These are phyloP conservation scores for Mesitornis unicolor DNA, from an alignment of 2,113 vertebrate species.

Conservation along the genomic window DNA sequence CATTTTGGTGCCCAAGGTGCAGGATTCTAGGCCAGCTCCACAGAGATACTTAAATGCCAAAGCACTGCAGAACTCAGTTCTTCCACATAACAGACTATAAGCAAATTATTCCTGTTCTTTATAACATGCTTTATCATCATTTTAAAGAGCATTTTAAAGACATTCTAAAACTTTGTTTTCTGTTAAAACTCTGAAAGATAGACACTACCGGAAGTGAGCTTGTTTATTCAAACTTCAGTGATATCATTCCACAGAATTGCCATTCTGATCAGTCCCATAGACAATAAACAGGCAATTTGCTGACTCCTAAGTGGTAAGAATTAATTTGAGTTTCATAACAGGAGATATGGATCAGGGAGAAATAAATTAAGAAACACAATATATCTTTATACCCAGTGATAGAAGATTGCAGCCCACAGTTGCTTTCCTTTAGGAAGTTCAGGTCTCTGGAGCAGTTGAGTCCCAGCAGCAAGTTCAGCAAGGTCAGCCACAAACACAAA, in stretches of 20 bases:
- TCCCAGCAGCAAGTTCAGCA: neutral
- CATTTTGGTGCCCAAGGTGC: neutral
- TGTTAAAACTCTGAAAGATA: neutral
- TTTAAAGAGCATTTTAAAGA: neutral
- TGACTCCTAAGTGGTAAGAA: neutral
- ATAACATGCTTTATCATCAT: neutral
- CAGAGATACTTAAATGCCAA: neutral
- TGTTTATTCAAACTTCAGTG: neutral
- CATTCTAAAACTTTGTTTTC: neutral
- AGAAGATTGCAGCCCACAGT: neutral
- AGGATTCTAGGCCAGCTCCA: neutral
- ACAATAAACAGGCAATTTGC: neutral
- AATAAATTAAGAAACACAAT: conserved; percentile 9
- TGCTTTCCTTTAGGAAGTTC: neutral
- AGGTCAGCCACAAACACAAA: neutral
- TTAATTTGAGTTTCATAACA: conserved; percentile 15
- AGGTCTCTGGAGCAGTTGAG: neutral
- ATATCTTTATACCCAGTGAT: neutral
- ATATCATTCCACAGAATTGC: neutral
- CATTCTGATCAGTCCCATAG: neutral
- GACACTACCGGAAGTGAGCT: neutral
- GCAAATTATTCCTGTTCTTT: neutral
- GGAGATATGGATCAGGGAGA: neutral
- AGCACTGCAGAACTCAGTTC: neutral
- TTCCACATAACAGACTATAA: neutral